Evolutionary conservation across 1,140 invertebrate genomes (phyloP).

Genomic region (Schmidtea mediterranea): DNA sequence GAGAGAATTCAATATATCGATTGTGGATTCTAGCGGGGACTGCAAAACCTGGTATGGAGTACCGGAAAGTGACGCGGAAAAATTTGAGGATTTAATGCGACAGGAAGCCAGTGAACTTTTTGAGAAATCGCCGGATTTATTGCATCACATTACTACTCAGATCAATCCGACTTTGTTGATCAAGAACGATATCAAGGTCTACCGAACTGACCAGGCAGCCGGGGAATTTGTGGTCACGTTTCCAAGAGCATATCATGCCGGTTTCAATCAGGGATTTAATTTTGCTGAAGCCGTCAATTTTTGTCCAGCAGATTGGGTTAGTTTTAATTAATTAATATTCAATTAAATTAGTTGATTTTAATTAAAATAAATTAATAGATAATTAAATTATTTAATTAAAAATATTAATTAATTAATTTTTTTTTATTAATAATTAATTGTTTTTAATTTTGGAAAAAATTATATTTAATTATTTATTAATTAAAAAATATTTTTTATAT

Average conservation of each 20-base stretch:
- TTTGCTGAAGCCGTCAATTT: constrained; percentile 99
- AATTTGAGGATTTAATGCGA: constrained; percentile 72
- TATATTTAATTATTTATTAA: too few relatives aligned
- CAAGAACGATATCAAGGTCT: constrained; percentile 38
- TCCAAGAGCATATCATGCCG: constrained; percentile 89
- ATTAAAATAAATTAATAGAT: neutral
- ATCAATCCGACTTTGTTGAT: constrained; percentile 91
- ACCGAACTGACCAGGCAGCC: constrained; percentile 67
- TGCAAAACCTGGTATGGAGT: constrained; percentile 79
- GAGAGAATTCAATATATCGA: too few relatives aligned
- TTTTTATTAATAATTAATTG: neutral
- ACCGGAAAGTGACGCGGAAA: constrained; percentile 59
- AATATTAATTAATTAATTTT: neutral
- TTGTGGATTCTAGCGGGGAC: constrained; percentile 32
- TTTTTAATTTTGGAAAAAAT: too few relatives aligned
- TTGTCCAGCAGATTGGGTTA: constrained; percentile 85
- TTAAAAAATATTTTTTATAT: too few relatives aligned
- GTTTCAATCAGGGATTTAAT: constrained; percentile 97
- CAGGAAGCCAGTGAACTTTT: constrained; percentile 75
- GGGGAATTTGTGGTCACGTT: constrained; percentile 99
- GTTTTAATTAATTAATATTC: neutral
- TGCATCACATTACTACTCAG: constrained; percentile 88
- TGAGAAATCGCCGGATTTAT: constrained; percentile 51
- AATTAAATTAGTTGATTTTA: neutral
- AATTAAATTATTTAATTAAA: neutral